Conservation (phyloP, 1,140 invertebrate genomes). For the Cyphomyrmex costatus region DNA sequence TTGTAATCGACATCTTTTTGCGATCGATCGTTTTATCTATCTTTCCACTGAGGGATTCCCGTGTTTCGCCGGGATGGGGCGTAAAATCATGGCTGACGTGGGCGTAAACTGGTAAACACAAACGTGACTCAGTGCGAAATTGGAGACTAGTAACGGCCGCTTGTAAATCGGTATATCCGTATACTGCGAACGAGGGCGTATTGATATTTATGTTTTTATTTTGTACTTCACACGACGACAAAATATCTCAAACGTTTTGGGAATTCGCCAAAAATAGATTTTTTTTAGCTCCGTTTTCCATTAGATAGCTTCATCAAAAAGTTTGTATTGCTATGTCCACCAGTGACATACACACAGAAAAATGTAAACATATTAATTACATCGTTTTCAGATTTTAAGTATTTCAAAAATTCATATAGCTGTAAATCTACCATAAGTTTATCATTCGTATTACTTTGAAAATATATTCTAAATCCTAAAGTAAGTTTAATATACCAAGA, state of each 20-base stretch:
- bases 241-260: slow-evolving; percentile 29
- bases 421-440: too few relatives aligned
- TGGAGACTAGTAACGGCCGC: slow-evolving; percentile 56
- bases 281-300: slow-evolving; percentile 15
- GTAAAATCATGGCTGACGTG: slow-evolving; percentile 64
- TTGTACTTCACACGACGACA: slow-evolving; percentile 31
- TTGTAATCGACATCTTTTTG: slow-evolving; percentile 33
- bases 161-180: slow-evolving; percentile 58
- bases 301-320: slow-evolving; percentile 21
- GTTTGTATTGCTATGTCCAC: not conserved
- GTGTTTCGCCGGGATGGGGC: slow-evolving; percentile 48
- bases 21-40: slow-evolving; percentile 46
- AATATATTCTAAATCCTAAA: too few relatives aligned
- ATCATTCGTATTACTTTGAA: too few relatives aligned
- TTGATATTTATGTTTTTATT: slow-evolving; percentile 49
- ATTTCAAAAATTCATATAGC: too few relatives aligned
- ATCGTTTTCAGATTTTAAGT: too few relatives aligned
- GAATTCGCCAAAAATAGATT: slow-evolving; percentile 38
- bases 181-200: slow-evolving; percentile 33
- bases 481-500: too few relatives aligned
- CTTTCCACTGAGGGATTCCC: slow-evolving; percentile 54
- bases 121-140: slow-evolving; percentile 62
- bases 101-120: slow-evolving; percentile 63
- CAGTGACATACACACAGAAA: too few relatives aligned
- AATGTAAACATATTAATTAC: not conserved